These are phyloP conservation scores for Anolis apletophallus DNA, from an alignment of 2,797 vertebrate species.

Conservation along the genomic window DNA sequence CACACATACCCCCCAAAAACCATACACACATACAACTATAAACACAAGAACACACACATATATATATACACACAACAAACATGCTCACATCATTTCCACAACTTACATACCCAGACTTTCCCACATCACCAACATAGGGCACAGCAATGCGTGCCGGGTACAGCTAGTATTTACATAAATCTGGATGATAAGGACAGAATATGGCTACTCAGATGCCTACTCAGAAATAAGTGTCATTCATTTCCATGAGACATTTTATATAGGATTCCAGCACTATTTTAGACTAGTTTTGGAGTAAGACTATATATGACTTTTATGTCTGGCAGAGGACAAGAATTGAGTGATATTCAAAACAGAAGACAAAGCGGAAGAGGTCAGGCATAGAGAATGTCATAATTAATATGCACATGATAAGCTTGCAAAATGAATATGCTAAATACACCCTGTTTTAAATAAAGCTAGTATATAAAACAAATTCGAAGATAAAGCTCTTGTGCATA, in stretches of 20 bases:
- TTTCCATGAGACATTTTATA: neutral
- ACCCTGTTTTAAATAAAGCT: neutral
- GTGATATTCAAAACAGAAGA: neutral
- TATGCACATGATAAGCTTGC: too few relatives aligned
- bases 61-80: too few relatives aligned
- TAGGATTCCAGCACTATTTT: neutral
- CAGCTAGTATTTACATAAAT: neutral
- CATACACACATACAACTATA: too few relatives aligned
- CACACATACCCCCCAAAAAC: too few relatives aligned
- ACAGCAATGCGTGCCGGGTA: too few relatives aligned
- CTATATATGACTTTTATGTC: neutral
- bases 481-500: neutral
- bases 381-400: neutral
- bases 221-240: neutral
- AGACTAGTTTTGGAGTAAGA: neutral
- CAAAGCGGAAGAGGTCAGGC: neutral
- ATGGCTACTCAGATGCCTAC: neutral
- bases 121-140: too few relatives aligned
- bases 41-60: too few relatives aligned
- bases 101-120: too few relatives aligned
- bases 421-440: neutral
- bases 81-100: too few relatives aligned
- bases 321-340: neutral
- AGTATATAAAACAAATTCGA: neutral
- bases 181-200: neutral